These are phyloP conservation scores for Galago senegalensis DNA, from an alignment of 2,797 vertebrate genomes.

Conservation along the genomic window DNA sequence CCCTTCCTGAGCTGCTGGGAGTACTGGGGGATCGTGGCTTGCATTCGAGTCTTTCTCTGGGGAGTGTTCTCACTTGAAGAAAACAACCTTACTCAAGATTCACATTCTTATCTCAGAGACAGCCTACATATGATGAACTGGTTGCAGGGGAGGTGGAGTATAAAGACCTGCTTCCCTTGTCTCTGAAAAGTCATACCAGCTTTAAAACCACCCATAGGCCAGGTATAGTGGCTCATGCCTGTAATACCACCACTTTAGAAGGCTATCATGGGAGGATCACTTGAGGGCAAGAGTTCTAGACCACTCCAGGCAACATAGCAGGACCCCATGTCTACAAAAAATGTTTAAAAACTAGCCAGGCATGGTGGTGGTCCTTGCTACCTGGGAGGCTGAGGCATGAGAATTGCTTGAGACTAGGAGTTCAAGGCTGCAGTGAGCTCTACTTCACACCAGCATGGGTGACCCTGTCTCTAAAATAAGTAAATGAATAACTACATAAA, in stretches of 20 bases:
- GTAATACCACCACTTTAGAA: neutral
- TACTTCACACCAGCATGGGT: neutral
- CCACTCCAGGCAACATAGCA: neutral
- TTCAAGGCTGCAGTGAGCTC: neutral
- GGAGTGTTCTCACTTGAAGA: neutral
- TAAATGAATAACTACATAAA: neutral
- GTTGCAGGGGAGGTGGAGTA: neutral
- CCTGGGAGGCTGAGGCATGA: neutral
- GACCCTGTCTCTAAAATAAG: neutral
- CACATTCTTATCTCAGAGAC: neutral
- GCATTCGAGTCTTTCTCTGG: neutral
- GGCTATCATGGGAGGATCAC: neutral
- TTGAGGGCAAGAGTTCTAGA: neutral
- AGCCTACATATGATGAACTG: neutral
- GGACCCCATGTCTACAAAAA: neutral
- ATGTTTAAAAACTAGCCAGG: neutral
- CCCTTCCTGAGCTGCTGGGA: neutral
- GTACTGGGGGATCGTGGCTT: neutral
- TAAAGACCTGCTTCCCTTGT: neutral
- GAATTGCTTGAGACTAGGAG: neutral
- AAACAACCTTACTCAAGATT: neutral
- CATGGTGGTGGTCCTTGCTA: neutral
- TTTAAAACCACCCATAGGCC: neutral
- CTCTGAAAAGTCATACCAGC: slow-evolving; percentile 20
- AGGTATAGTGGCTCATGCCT: neutral